Base-by-base conservation (phyloP, 2,113 vertebrate genomes). In the Morone chrysops region DNA sequence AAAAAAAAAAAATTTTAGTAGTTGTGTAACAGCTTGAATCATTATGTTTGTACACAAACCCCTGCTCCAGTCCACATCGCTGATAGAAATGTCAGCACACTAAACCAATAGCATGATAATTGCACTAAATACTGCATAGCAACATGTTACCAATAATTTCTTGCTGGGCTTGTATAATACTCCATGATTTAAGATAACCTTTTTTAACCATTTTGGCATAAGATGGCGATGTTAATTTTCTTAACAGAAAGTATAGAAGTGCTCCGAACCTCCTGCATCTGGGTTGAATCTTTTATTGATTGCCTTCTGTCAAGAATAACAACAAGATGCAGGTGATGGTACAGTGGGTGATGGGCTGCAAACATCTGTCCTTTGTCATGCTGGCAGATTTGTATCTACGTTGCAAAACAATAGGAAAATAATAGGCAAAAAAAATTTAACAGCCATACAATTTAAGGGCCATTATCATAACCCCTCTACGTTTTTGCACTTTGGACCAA, bases 381-480 rank as follows among this genome's bases (percentile, higher is more conserved):
- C 69, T 75, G 14, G 57, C 25, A 67, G 50, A 75, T 73, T 81
- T 45, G 65, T 45, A 54, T 76, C 22, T 70, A 25, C 25, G 25
- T 25, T 25, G 25, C 25, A 25, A 25, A 25, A 25, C 25, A 25
- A 25, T 25, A 25, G 25, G 25, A 25, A 25, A 25, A 25, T 1
- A 25, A 25, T 25, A 25, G 25, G 25, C 25, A 25, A 1, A 25
- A 25, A 25, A 25, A 25, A 25, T 25, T 25, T 25, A n/a, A n/a
- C n/a, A n/a, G n/a, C n/a, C n/a, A n/a, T n/a, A 25, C 25, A 25
- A 1, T 25, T 25, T 25, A 25, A 25, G 25, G 25, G 25, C 25
- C 25, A 25, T 25, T 25, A 25, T 25, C 25, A 25, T 25, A 25
- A 25, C 25, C 25, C 25, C 25, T 25, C 25, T 25, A 25, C 25